Percentiles rank a stretch among this genome's conserved stretches.
phyloP scores from a whole-genome alignment of 35 echinoderm and acorn worm genomes.

The Strongylocentrotus purpuratus region DNA sequence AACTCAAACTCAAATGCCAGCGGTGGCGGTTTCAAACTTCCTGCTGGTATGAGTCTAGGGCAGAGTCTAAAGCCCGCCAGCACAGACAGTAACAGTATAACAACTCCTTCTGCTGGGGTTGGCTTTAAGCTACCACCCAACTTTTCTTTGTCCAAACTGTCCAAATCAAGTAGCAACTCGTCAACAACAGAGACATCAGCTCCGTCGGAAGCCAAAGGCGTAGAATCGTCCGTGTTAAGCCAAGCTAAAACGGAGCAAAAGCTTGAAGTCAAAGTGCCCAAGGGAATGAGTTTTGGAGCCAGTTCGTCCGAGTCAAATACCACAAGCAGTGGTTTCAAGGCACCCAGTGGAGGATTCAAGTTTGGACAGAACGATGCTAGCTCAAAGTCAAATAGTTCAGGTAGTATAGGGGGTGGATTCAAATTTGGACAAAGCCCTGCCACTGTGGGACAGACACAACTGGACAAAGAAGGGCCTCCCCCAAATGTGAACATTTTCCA shows the following conservation, averaged over 20 bases:
- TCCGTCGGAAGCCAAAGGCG: background rate
- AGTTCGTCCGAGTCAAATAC: background rate
- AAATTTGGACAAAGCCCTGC: constrained; percentile 39
- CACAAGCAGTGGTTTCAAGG: constrained; percentile 35
- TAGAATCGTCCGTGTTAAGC: background rate
- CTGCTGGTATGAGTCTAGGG: constrained; percentile 39
- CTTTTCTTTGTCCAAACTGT: background rate
- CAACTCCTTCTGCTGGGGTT: background rate
- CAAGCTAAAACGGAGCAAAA: background rate
- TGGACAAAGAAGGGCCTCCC: background rate
- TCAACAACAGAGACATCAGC: background rate
- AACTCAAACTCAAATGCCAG: constrained; percentile 37
- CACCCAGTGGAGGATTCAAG: background rate
- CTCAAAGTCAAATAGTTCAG: background rate
- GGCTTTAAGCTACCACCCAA: constrained; percentile 48
- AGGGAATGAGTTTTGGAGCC: constrained; percentile 46
- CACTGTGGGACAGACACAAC: background rate
- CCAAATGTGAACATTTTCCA: constrained; percentile 61
- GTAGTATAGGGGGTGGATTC: constrained; percentile 8
- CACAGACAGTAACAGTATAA: background rate
- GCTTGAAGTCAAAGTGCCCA: background rate
- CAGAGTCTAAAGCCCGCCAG: constrained; percentile 14
- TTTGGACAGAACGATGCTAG: constrained; percentile 23
- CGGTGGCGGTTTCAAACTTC: constrained; percentile 37
- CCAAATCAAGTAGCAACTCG: background rate